Percentiles rank a stretch among this genome's conserved stretches.
Evolutionary conservation across 2,888 invertebrate genomes (phyloP).

Genomic region (Cephalotes varians): DNA sequence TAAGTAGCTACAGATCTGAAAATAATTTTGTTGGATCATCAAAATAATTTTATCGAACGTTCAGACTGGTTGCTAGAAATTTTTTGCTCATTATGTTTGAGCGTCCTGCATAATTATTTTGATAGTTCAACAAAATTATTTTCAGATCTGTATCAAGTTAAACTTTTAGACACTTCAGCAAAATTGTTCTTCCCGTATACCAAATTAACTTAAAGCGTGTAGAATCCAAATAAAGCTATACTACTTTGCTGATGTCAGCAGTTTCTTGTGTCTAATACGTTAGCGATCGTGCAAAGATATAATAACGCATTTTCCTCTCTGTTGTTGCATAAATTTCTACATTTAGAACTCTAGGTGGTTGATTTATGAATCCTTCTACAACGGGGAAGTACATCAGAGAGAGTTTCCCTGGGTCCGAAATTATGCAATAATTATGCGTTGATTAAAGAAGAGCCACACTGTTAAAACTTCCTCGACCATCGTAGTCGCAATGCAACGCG

Average conservation of each 20-base stretch:
- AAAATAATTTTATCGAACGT: too few species aligned
- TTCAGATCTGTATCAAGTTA: too few species aligned
- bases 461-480: constrained; percentile 31
- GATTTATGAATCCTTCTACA: constrained; percentile 41
- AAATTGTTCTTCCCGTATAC: too few species aligned
- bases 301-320: constrained; percentile 31
- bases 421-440: constrained; percentile 48
- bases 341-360: constrained; percentile 34
- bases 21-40: too few species aligned
- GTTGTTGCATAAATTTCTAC: constrained; percentile 41
- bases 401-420: constrained; percentile 26
- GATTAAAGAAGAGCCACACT: constrained; percentile 47
- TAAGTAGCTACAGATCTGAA: too few species aligned
- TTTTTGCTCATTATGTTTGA: too few species aligned
- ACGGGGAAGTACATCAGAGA: constrained; percentile 15
- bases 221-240: constrained; percentile 5
- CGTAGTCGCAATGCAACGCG: constrained; percentile 16
- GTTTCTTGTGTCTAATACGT: constrained; percentile 11
- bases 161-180: too few species aligned
- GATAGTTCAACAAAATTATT: too few species aligned
- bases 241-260: constrained; percentile 5
- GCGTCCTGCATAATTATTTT: too few species aligned
- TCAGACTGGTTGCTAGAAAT: too few species aligned
- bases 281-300: constrained; percentile 21
- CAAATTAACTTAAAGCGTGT: background rate